Evolutionary conservation across 92 coral and sea anemone species (phyloP).

Genomic region (Epizoanthus stellaris): DNA sequence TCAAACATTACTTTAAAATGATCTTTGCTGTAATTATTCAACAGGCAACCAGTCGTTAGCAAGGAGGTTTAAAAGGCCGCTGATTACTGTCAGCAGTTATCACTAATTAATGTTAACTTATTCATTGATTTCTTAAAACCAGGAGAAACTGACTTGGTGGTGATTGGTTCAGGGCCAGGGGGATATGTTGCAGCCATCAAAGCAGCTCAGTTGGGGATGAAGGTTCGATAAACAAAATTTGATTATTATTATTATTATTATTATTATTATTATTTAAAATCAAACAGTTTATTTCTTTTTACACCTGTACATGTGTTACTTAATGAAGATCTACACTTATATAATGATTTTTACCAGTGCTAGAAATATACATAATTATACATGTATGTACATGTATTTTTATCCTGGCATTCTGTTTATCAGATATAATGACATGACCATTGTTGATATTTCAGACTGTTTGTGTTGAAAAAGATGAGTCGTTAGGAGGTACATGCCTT

Average conservation of each 20-base stretch:
- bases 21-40: too few relatives aligned
- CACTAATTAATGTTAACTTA: not conserved
- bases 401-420: not conserved
- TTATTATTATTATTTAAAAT: not conserved
- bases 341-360: too few relatives aligned
- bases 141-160: constrained; percentile 97
- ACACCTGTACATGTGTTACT: too few relatives aligned
- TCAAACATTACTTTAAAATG: too few relatives aligned
- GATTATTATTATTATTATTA: not conserved
- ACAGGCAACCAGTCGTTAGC: too few relatives aligned
- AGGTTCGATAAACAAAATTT: constrained; percentile 53
- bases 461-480: constrained; percentile 88
- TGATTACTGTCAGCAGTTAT: too few relatives aligned
- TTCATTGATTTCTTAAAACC: not conserved
- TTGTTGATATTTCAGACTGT: constrained; percentile 76
- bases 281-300: not conserved
- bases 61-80: too few relatives aligned
- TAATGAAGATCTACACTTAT: too few relatives aligned
- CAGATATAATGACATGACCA: not conserved
- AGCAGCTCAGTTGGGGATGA: constrained; percentile 99
- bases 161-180: constrained; percentile 98
- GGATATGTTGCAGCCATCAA: constrained; percentile 99
- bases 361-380: too few relatives aligned
- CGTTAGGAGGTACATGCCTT: constrained; percentile 97
- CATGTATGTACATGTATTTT: too few relatives aligned